phyloP scores from a whole-genome alignment of 2,797 vertebrate genomes.

The Pagetopsis macropterus region DNA sequence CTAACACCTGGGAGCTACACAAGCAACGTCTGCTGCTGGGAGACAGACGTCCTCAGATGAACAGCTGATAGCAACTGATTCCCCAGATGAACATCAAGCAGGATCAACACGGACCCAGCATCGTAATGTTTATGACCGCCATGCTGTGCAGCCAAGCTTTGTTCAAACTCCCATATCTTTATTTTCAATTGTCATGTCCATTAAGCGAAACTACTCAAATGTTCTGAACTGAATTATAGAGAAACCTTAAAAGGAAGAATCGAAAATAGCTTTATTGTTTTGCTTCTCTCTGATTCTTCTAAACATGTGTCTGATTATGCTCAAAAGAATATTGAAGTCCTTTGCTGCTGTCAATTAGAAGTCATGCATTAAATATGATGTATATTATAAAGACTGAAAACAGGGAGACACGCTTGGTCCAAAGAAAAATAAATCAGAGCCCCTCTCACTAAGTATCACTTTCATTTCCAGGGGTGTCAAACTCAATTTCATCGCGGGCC shows the following conservation, averaged over 20 bases:
- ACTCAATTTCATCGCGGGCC: too few relatives aligned
- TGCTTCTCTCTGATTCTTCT: not conserved
- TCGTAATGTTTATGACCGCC: not conserved
- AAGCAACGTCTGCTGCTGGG: conserved; percentile 16
- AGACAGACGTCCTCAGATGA: too few relatives aligned
- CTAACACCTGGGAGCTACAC: conserved; percentile 48
- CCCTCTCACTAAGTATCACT: not conserved
- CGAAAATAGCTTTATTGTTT: not conserved
- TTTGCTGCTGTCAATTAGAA: not conserved
- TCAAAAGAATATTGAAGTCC: not conserved
- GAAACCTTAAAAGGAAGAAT: not conserved
- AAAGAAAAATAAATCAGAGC: not conserved
- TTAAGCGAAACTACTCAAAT: not conserved
- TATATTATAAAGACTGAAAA: not conserved
- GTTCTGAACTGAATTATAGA: not conserved
- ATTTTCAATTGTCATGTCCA: not conserved
- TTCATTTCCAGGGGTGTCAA: too few relatives aligned
- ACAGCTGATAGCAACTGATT: too few relatives aligned
- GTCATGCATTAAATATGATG: not conserved
- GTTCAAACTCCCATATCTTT: not conserved
- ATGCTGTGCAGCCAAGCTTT: conserved; percentile 3
- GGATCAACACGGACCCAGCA: not conserved
- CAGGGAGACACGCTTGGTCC: not conserved
- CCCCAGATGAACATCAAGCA: not conserved
- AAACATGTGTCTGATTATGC: not conserved